Percentiles rank a stretch among this genome's conserved stretches.
Evolutionary conservation across 2,888 invertebrate species (phyloP).

Genomic region (Standfussiana lucernea): DNA sequence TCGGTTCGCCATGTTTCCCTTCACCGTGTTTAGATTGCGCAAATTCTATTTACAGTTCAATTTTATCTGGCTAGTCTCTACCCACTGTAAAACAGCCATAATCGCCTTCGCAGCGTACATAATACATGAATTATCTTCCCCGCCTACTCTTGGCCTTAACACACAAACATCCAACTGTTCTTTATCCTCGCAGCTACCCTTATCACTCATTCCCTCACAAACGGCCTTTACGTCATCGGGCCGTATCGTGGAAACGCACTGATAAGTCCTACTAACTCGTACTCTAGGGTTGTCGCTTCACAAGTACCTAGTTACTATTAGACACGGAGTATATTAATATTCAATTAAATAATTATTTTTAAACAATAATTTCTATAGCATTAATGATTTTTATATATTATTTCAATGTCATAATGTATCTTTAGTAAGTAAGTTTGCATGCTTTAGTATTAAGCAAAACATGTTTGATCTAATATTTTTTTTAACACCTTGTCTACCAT

Average conservation of each 20-base stretch:
- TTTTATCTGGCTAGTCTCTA: not conserved
- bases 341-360: no score
- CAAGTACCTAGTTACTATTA: not conserved
- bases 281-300: slow-evolving; percentile 33
- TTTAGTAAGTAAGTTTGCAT: no score
- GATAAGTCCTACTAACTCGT: slow-evolving; percentile 53
- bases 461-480: no score
- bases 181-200: slow-evolving; percentile 56
- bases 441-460: no score
- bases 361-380: no score
- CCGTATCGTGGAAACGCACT: slow-evolving; percentile 57
- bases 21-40: not conserved
- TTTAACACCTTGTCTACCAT: no score
- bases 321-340: no score
- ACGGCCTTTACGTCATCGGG: slow-evolving; percentile 55
- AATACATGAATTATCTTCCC: slow-evolving; percentile 5
- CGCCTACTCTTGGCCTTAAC: not conserved
- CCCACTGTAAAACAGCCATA: not conserved
- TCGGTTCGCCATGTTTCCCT: not conserved
- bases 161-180: slow-evolving; percentile 42
- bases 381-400: no score
- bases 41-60: not conserved
- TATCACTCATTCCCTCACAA: slow-evolving; percentile 64
- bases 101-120: not conserved
- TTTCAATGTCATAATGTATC: no score